Percentiles rank a stretch among this genome's conserved stretches.
These are phyloP conservation scores for Rotaria sp. DNA, from an alignment of 2,888 invertebrate genomes.

Conservation along the genomic window DNA sequence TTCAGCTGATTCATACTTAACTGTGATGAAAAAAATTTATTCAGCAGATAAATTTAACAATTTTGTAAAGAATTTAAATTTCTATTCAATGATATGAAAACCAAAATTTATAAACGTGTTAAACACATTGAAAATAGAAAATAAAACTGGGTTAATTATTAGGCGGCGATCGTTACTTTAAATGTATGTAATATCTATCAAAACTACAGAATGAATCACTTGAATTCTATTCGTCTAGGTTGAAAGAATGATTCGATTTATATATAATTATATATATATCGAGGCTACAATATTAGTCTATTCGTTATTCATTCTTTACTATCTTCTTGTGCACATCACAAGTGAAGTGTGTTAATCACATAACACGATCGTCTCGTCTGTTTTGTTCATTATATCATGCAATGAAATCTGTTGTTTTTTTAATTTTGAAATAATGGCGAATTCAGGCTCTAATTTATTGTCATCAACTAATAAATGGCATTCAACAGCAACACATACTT, in stretches of 20 bases:
- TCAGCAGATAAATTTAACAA: too few relatives aligned
- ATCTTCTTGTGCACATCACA: neutral
- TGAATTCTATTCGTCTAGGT: neutral
- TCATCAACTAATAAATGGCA: constrained; percentile 16
- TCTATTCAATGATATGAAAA: too few relatives aligned
- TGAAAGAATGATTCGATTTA: neutral
- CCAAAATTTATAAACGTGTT: too few relatives aligned
- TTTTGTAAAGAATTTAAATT: too few relatives aligned
- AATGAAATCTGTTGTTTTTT: neutral
- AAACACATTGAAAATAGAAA: too few relatives aligned
- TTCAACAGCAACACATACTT: constrained; percentile 6
- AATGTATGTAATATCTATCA: too few relatives aligned
- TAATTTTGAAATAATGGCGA: neutral
- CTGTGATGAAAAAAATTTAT: too few relatives aligned
- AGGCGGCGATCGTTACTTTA: too few relatives aligned
- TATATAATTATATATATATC: neutral
- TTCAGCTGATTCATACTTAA: too few relatives aligned
- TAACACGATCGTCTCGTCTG: neutral
- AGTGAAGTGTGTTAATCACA: neutral
- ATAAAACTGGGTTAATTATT: too few relatives aligned
- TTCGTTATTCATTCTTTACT: neutral
- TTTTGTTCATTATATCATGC: neutral
- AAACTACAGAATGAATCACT: too few relatives aligned
- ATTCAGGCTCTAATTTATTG: neutral
- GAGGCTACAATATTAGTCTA: neutral